Percentiles rank a stretch among this genome's conserved stretches.
phyloP scores from a whole-genome alignment of 2,797 vertebrate species.

The Sebastes steindachneri region DNA sequence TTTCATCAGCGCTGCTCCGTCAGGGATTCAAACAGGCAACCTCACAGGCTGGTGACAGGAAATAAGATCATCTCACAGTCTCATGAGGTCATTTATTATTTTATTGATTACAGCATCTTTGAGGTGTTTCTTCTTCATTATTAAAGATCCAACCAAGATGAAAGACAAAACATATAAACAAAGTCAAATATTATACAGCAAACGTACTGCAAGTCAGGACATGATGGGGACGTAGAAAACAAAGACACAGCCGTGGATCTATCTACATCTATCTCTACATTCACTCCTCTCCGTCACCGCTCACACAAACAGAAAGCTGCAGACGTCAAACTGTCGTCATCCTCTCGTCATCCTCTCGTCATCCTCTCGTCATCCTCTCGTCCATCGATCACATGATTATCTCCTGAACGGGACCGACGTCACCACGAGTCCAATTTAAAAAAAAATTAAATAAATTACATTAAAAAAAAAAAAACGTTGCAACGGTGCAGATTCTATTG shows the following conservation, averaged over 20 bases:
- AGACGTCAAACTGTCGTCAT: neutral
- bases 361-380: neutral
- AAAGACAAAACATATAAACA: neutral
- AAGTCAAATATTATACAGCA: neutral
- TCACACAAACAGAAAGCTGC: neutral
- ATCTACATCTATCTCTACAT: too few relatives aligned
- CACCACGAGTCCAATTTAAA: neutral
- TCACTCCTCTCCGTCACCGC: neutral
- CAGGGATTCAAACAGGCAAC: too few relatives aligned
- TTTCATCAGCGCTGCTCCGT: too few relatives aligned
- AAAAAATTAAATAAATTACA: too few relatives aligned
- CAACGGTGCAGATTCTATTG: neutral
- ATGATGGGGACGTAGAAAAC: neutral
- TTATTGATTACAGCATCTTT: conserved; percentile 20
- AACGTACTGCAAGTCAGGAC: neutral
- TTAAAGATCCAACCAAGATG: neutral
- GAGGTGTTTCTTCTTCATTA: neutral
- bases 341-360: neutral
- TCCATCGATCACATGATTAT: neutral
- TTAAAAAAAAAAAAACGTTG: neutral
- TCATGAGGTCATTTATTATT: neutral
- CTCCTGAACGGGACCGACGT: neutral
- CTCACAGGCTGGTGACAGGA: too few relatives aligned
- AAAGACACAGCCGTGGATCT: neutral
- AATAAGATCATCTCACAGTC: too few relatives aligned